Evolutionary conservation across 2,888 invertebrate species (phyloP), one percentile per base, ranked within the genome.

Genomic region (Meteorus colon): DNA sequence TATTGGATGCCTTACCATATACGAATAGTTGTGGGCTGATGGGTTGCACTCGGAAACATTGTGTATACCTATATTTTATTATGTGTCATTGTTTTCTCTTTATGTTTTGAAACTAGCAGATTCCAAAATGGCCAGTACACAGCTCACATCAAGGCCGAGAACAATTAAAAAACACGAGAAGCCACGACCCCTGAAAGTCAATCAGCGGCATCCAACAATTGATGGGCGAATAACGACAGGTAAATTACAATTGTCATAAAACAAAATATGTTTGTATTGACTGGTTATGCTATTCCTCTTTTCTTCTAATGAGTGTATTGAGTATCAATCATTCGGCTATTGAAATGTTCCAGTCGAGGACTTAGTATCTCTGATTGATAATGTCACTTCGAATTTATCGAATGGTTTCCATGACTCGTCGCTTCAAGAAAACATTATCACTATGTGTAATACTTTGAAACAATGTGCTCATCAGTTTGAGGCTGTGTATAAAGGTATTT

Each of bases 381-480:
- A 93, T 89, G 95, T 96, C 82, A 94, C 95, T 76, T 93, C 93
- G 85, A 92, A 94, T 85, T 92, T 96, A 88, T 93, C 94, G 88
- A 94, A 94, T 85, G 95, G 95, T 81, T 94, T 93, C 87, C 93
- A 93, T 90, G 94, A 94, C 89, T 92, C 92, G 89, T 92, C 91
- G 80, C 91, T 94, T 83, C 94, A 94, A 86, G 93, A 94, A 87
- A 94, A 94, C 86, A 94, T 96, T 86, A 92, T 94, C 76, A 93
- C 94, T 84, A 92, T 96, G 91, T 94, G 95, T 88, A 94, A 95
- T 87, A 95, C 95, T 89, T 91, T 96, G 81, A 96, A 96, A 89
- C 93, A 94, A 16, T 90, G 89, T 81, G 91, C 96, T 79, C 94
- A 94, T 82, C 95, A 96, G 89, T 91, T 96, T 85, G 96, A 96